phyloP scores from a whole-genome alignment of 2,797 vertebrate genomes.

The Ceryle rudis region DNA sequence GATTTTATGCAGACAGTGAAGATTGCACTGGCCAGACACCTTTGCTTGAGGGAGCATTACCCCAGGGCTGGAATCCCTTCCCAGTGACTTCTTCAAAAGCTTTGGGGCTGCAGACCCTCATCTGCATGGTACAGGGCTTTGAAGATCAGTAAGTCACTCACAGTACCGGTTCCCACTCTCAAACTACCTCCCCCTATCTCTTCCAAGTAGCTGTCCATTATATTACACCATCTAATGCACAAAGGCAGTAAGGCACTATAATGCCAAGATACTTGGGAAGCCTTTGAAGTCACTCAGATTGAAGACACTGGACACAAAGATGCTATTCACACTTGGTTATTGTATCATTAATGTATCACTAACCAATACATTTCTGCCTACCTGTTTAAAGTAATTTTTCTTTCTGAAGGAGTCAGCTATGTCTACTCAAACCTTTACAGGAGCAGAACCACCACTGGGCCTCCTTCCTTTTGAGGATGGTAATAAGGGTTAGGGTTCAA shows the following conservation, averaged over 20 bases:
- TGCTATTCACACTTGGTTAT: not conserved
- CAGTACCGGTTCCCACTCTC: not conserved
- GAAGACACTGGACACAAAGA: not conserved
- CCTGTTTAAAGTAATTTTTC: not conserved
- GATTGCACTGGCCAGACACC: not conserved
- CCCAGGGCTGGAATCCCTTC: not conserved
- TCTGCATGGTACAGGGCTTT: not conserved
- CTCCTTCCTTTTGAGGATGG: not conserved
- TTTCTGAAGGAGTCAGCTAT: not conserved
- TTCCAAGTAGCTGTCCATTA: not conserved
- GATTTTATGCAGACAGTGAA: not conserved
- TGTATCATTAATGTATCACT: not conserved
- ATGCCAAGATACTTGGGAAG: not conserved
- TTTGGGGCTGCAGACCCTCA: not conserved
- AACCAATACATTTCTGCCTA: not conserved
- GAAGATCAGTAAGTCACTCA: not conserved
- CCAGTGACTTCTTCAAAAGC: not conserved
- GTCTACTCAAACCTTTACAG: not conserved
- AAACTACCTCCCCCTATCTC: not conserved
- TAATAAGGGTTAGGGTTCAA: constrained; percentile 36
- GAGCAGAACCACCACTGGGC: not conserved
- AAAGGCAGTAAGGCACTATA: not conserved
- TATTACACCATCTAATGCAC: not conserved
- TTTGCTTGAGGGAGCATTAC: not conserved
- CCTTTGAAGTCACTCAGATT: not conserved